Evolutionary conservation across 2,888 invertebrate species (phyloP).

Genomic region (Drosophila monieri): DNA sequence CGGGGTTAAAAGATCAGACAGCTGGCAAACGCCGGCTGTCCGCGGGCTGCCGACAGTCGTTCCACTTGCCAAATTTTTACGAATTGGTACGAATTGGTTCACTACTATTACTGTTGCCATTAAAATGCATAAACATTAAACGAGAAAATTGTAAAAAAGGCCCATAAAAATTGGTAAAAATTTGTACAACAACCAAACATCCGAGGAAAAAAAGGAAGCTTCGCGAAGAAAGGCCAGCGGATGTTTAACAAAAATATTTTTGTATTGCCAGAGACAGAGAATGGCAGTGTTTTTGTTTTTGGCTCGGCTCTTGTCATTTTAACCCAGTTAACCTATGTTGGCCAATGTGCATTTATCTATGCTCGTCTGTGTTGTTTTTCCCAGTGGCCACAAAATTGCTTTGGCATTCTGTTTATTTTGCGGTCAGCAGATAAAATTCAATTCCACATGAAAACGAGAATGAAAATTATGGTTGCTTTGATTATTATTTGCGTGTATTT

Average conservation of each 20-base stretch:
- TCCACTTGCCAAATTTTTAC: constrained; percentile 57
- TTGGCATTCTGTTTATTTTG: constrained; percentile 51
- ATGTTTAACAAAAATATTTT: constrained; percentile 38
- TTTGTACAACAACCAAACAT: constrained; percentile 19
- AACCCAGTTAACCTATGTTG: constrained; percentile 67
- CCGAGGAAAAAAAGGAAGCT: background rate
- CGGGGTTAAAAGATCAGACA: constrained; percentile 28
- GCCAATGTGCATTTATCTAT: constrained; percentile 38
- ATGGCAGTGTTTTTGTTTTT: constrained; percentile 16
- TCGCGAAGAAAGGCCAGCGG: constrained; percentile 29
- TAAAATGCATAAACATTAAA: constrained; percentile 68
- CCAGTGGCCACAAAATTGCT: constrained; percentile 41
- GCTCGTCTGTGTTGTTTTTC: constrained; percentile 24
- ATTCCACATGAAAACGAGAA: constrained; percentile 25
- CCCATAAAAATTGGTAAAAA: constrained; percentile 34
- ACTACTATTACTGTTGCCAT: constrained; percentile 50
- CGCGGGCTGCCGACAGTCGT: constrained; percentile 40
- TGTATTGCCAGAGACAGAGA: background rate
- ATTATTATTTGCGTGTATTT: constrained; percentile 33
- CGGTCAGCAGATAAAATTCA: constrained; percentile 59
- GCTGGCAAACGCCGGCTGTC: constrained; percentile 44
- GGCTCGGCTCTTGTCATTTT: constrained; percentile 64
- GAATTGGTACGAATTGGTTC: constrained; percentile 26
- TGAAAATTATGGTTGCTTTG: constrained; percentile 63
- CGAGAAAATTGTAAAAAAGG: constrained; percentile 40